These are phyloP conservation scores for Dipodomys merriami DNA, from an alignment of 2,113 vertebrate genomes.

Conservation along the genomic window DNA sequence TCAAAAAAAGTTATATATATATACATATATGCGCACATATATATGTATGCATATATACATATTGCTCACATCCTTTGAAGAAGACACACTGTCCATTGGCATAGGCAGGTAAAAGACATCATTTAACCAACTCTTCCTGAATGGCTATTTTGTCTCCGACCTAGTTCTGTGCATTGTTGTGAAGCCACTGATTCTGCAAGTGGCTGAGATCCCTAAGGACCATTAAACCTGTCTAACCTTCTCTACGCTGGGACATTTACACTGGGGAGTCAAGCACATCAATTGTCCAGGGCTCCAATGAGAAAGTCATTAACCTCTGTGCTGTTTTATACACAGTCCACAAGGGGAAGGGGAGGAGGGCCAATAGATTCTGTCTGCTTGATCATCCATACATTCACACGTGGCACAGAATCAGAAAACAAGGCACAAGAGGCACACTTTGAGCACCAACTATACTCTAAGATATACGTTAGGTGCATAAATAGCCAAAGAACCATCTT, in stretches of 20 bases:
- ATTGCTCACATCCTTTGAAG: neutral
- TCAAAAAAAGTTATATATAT: neutral
- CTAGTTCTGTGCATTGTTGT: neutral
- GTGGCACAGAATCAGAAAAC: neutral
- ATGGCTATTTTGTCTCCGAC: neutral
- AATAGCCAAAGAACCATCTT: neutral
- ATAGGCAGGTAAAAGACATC: neutral
- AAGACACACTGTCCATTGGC: neutral
- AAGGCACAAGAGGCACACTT: neutral
- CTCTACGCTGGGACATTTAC: neutral
- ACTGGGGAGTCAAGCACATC: too few relatives aligned
- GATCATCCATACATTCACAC: neutral
- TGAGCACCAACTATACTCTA: neutral
- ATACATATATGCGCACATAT: too few relatives aligned
- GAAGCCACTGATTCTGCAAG: neutral
- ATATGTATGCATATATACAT: too few relatives aligned
- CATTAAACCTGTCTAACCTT: neutral
- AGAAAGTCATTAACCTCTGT: too few relatives aligned
- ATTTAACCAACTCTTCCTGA: neutral
- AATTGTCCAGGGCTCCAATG: accelerated
- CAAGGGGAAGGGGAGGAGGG: accelerated
- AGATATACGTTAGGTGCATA: neutral
- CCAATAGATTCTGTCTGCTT: accelerated
- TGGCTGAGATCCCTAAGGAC: neutral
- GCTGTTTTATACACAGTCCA: too few relatives aligned